Evolutionary conservation across 2,888 invertebrate species (phyloP).

Genomic region (Pachydiplax longipennis): DNA sequence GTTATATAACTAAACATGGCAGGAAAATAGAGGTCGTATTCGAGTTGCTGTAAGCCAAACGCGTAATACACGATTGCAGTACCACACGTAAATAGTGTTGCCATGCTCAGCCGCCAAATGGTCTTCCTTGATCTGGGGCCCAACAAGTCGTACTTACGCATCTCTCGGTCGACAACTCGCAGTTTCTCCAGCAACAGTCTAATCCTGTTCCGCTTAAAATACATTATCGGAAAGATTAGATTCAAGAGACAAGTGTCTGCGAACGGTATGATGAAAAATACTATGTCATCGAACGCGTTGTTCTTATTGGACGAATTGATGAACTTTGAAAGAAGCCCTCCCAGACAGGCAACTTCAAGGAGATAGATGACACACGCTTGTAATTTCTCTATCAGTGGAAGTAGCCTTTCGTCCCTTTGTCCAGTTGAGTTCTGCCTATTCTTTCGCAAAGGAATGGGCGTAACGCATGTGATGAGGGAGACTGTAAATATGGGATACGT

Average conservation of each 20-base stretch:
- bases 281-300: background rate
- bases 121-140: background rate
- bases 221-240: background rate
- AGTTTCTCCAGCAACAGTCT: background rate
- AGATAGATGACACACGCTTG: background rate
- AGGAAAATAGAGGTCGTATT: background rate
- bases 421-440: background rate
- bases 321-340: background rate
- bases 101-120: background rate
- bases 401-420: background rate
- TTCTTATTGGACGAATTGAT: background rate
- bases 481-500: background rate
- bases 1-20: background rate
- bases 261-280: background rate
- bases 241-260: background rate
- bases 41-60: background rate
- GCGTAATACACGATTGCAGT: background rate
- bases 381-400: background rate
- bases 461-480: background rate
- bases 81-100: background rate
- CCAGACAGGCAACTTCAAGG: background rate
- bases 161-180: background rate
- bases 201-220: background rate
- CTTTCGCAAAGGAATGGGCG: background rate
- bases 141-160: too few relatives aligned